Base-by-base conservation (phyloP, 2,797 vertebrate species). In the Rallus crepitans region DNA sequence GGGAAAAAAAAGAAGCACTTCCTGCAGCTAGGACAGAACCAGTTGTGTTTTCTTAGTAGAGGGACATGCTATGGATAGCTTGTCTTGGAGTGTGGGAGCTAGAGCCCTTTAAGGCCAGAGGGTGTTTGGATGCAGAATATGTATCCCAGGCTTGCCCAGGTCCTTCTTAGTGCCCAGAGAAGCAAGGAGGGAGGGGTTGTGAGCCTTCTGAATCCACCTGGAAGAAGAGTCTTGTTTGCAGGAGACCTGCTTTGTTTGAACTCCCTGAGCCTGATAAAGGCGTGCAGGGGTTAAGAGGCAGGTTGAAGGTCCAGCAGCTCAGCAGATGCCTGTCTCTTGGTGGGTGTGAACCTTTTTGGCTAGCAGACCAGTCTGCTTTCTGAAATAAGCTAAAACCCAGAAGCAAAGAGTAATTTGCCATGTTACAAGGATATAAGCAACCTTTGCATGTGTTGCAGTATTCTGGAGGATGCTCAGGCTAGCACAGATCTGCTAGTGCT, bases 361-460 rank as follows among this genome's bases (percentile, higher is more conserved):
- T 59, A 84, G 59, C 24, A 68, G 56, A 64, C 21, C 60, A 59
- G 30, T 24, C 71, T 40, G 4, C 48, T 84, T 87, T 72, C 56
- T 89, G 77, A 84, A 93, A 69, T 52, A 70, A 72, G 28, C 24
- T 27, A 23, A 37, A 53, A 33, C 2, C 4, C 28, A 77, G 55
- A 61, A 80, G 66, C 24, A 71, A 71, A 85, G 39, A 28, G 47
- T 71, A 70, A 28, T 30, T 90, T 60, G 33, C 11, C 47, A 47
- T 47, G 21, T 47, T 47, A 47, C 47, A 47, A 47, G 47, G 21
- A 47, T 47, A 47, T 23, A 47, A 47, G 47, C 47, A 47, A 23
- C 80, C 81, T 95, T 96, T 73, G 75, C 80, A 82, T 89, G 87
- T 23, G 28, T 60, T 76, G 66, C 55, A 60, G 56, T 84, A 14